phyloP scores from a whole-genome alignment of 2,888 invertebrate genomes.

The Phengaris alcon region DNA sequence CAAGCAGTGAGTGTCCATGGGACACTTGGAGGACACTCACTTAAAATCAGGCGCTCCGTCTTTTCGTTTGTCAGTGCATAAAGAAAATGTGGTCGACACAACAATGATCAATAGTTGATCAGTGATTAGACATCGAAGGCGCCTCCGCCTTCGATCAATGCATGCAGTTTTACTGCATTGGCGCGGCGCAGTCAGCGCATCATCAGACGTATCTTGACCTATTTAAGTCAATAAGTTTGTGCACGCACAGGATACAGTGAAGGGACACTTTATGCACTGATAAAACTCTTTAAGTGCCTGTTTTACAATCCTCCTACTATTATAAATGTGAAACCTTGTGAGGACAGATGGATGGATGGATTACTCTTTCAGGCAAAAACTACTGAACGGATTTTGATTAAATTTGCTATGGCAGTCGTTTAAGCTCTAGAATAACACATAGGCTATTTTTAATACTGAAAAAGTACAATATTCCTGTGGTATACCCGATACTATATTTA shows the following conservation, averaged over 20 bases:
- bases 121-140: slow-evolving; percentile 7
- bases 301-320: too few species aligned
- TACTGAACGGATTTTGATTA: too few species aligned
- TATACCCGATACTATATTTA: too few species aligned
- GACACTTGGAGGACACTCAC: neutral
- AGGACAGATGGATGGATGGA: too few species aligned
- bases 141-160: slow-evolving; percentile 17
- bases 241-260: slow-evolving; percentile 3
- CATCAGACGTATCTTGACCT: neutral
- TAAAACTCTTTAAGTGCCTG: too few species aligned
- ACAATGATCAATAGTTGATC: slow-evolving; percentile 12
- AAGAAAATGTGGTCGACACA: slow-evolving; percentile 1
- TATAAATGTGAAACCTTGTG: too few species aligned
- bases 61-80: neutral
- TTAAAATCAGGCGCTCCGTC: neutral
- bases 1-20: too few species aligned
- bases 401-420: too few species aligned
- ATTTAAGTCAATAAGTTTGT: neutral
- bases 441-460: too few species aligned
- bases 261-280: neutral
- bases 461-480: too few species aligned
- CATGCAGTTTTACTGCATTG: slow-evolving; percentile 12
- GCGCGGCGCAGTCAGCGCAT: neutral
- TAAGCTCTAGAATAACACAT: too few species aligned
- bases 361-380: too few species aligned